Evolutionary conservation across 2,797 vertebrate species (phyloP).

Genomic region (Pelodytes ibericus): DNA sequence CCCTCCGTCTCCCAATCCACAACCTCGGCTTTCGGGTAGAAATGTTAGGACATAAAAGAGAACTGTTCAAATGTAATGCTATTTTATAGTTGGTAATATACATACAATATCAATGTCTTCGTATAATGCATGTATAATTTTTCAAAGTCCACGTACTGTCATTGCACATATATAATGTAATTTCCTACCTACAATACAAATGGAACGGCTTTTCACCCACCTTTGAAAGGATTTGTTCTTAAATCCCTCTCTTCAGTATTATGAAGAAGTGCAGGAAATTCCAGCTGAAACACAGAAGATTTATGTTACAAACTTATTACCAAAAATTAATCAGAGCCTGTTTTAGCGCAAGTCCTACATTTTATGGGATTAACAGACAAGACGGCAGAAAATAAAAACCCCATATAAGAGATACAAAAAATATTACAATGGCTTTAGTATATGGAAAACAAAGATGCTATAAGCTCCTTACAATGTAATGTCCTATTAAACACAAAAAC

Average conservation of each 20-base stretch:
- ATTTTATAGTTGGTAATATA: too few relatives aligned
- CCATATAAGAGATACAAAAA: conserved; percentile 33
- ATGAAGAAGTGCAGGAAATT: conserved; percentile 18
- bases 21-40: too few relatives aligned
- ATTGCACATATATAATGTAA: background rate
- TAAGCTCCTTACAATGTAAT: conserved; percentile 30
- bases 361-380: conserved; percentile 40
- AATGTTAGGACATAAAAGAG: too few relatives aligned
- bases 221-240: conserved; percentile 25
- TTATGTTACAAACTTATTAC: conserved; percentile 11
- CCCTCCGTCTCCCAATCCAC: too few relatives aligned
- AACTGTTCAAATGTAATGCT: too few relatives aligned
- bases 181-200: background rate
- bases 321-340: conserved; percentile 33
- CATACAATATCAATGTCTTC: too few relatives aligned
- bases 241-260: conserved; percentile 38
- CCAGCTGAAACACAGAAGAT: conserved; percentile 42
- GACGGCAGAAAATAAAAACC: conserved; percentile 12
- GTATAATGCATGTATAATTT: too few relatives aligned
- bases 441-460: conserved; percentile 4
- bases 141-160: background rate
- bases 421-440: conserved; percentile 21
- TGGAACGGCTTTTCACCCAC: conserved; percentile 9
- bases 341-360: conserved; percentile 21
- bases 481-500: conserved; percentile 1